Conservation (phyloP, 2,888 invertebrate species). For the Allolobophora icterica region DNA sequence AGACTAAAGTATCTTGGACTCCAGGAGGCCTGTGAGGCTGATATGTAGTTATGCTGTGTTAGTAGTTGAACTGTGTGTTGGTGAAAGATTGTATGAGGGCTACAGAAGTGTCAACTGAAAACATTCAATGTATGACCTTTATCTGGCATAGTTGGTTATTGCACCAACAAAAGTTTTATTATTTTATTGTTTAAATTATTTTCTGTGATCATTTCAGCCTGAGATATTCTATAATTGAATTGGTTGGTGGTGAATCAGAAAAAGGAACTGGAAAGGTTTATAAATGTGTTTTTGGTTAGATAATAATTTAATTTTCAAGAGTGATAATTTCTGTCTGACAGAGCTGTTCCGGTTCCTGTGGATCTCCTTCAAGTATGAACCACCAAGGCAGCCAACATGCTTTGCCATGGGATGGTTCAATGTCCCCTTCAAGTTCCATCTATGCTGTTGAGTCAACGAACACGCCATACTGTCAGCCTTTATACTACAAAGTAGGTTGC, state of each 20-base stretch:
- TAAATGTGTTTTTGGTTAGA: not conserved
- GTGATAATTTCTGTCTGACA: not conserved
- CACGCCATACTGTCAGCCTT: not conserved
- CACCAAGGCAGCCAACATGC: not conserved
- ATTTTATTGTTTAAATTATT: too few species aligned
- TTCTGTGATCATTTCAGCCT: too few species aligned
- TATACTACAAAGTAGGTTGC: constrained; percentile 9
- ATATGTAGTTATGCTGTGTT: too few species aligned
- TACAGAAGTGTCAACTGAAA: too few species aligned
- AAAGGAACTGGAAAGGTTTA: not conserved
- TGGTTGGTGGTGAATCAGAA: too few species aligned
- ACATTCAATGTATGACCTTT: too few species aligned
- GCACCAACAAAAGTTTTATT: not conserved
- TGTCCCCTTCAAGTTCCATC: not conserved
- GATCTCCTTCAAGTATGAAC: not conserved
- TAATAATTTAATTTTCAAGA: not conserved
- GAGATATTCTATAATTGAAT: too few species aligned
- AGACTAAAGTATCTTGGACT: too few species aligned
- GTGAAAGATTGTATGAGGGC: too few species aligned
- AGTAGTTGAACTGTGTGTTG: too few species aligned
- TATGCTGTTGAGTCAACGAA: not conserved
- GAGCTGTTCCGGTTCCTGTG: not conserved
- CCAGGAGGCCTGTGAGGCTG: too few species aligned
- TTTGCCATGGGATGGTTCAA: not conserved
- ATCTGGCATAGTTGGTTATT: not conserved